Conservation (phyloP, 2,113 vertebrate genomes). For the Forbesichthys agassizii region DNA sequence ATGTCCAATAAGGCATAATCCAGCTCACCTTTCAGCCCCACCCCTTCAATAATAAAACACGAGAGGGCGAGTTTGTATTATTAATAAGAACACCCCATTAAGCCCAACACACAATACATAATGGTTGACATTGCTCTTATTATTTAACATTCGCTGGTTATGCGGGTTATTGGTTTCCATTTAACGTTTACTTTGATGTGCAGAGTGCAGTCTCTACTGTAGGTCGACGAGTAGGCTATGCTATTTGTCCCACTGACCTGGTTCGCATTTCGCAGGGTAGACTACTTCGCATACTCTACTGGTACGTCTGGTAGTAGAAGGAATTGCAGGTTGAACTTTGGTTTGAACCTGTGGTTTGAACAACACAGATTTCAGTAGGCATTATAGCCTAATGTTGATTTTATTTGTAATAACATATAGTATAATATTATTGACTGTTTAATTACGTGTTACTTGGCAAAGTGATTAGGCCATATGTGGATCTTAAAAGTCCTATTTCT, state of each 20-base stretch:
- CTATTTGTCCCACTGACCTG: conserved; percentile 56
- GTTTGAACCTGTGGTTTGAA: too few species aligned
- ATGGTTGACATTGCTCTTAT: too few species aligned
- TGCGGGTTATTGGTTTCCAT: too few species aligned
- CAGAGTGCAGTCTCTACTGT: not conserved
- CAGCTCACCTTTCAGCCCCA: not conserved
- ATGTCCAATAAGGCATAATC: conserved; percentile 25
- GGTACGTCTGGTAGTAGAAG: conserved; percentile 36
- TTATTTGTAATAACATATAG: too few species aligned
- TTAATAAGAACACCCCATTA: too few species aligned
- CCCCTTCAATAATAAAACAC: not conserved
- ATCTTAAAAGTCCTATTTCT: not conserved
- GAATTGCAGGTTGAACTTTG: conserved; percentile 47
- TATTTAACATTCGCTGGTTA: too few species aligned
- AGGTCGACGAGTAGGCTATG: not conserved
- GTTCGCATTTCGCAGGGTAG: conserved; percentile 10
- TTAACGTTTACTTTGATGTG: too few species aligned
- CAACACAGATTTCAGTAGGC: too few species aligned
- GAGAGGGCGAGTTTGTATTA: not conserved
- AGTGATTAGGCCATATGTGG: not conserved
- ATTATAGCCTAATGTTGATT: too few species aligned
- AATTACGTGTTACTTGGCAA: not conserved
- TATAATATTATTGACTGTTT: not conserved
- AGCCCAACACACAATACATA: too few species aligned
- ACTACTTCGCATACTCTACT: conserved; percentile 12